A percentile compares a stretch with the other conserved stretches of the same genome.
These are phyloP conservation scores for Tolypeutes matacus DNA, from an alignment of 2,797 vertebrate genomes.

Conservation along the genomic window DNA sequence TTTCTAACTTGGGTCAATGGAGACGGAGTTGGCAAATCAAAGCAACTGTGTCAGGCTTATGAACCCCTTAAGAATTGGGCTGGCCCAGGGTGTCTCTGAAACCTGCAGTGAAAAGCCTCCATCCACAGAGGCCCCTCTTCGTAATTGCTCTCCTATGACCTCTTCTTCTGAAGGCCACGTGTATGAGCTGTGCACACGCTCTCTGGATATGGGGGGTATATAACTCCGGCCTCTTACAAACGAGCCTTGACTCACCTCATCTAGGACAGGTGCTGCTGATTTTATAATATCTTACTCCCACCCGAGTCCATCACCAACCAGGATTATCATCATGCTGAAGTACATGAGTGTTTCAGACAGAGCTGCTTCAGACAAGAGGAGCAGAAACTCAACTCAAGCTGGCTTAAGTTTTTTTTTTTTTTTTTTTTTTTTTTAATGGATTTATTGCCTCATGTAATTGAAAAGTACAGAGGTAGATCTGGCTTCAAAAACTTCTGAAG, in stretches of 20 bases:
- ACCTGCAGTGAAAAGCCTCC: neutral
- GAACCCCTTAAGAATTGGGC: neutral
- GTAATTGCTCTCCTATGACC: neutral
- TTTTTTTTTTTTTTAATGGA: neutral
- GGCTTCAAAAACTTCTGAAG: neutral
- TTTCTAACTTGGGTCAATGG: neutral
- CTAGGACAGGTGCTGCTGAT: too few relatives aligned
- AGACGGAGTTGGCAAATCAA: neutral
- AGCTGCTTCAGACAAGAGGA: neutral
- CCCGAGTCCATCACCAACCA: too few relatives aligned
- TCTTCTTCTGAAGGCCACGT: accelerated
- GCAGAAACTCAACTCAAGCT: neutral
- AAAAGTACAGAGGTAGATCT: neutral
- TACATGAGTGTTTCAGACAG: neutral
- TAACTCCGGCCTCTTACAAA: too few relatives aligned
- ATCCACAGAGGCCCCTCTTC: neutral
- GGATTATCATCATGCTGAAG: neutral
- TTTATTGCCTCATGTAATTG: neutral
- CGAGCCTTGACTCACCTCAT: accelerated
- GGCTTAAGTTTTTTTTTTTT: too few relatives aligned
- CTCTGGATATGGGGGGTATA: too few relatives aligned
- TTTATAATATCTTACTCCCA: neutral
- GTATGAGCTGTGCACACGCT: neutral
- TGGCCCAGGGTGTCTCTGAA: neutral
- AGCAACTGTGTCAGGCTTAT: neutral